Base-by-base conservation (phyloP, 1,140 invertebrate genomes). In the Aphidius ervi region DNA sequence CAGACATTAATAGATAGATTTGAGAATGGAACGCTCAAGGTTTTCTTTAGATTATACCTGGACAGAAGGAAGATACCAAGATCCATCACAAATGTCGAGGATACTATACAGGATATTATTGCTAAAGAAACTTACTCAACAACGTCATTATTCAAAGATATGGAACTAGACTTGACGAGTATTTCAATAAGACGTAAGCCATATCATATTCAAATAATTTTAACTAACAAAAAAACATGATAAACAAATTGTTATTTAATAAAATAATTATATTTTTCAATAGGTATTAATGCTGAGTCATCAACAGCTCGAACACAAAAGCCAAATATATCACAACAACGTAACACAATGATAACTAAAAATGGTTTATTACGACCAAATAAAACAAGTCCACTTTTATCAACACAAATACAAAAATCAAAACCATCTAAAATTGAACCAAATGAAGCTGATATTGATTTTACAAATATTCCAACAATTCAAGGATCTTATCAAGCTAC, bases 61-160 rank as follows among this genome's bases (percentile, higher is more conserved):
- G 88, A 92, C 71, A 81, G 87, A 67, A 86, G 86, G 82, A 89
- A 90, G 84, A 82, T 90, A 67, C 85, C 87, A 5, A 85, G 86
- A 67, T 81, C 84, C 5, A 75, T 87, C 7, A 80, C 81, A 37
- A 87, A 86, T 65, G 75, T 88, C 63, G 88, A 89, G 75, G 85
- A 88, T 68, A 81, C 82, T 3, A 79, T 88, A 48, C 85, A 85
- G 70, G 86, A 86, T 74, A 82, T 86, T 53, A 82, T 88, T 70
- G 74, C 86, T 49, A 84, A 86, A 74, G 87, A 89, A 79, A 82
- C 85, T 16, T 81, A 84, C 56, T 86, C 85, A 61, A 81, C 84
- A 63, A 83, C 86, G 31, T 66, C 67, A 6, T 76, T 85, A 20
- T 86, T 89, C 71, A 84, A 86, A 66, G 84, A 84, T 68, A 77